Evolutionary conservation across 2,888 invertebrate species (phyloP), one percentile per base, ranked within the genome.

Genomic region (Merodon equestris): DNA sequence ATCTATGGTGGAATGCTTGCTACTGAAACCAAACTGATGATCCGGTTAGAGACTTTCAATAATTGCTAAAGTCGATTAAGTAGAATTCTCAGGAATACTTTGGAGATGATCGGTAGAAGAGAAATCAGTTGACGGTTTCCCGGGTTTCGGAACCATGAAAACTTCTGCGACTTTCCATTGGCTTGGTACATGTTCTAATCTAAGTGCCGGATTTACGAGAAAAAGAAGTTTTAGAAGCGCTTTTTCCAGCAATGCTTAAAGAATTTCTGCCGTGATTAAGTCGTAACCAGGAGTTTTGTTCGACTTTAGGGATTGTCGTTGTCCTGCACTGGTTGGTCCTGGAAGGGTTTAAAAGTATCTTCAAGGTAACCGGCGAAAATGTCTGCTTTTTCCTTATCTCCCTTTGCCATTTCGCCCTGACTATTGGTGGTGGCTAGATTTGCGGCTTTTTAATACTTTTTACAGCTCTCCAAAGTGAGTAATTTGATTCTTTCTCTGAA

Each of bases 101-200:
- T 47, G 12, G 50, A 50, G n/a, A 34, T 50, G 14, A 50, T 14
- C 14, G 50, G 50, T 9, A 50, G 47, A 1, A 47, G 50, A 4
- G 40, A 53, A 40, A 53, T 53, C 54, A 40, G 15, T 40, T 17
- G 40, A 17, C 12, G 40, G 38, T 54, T 54, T 54, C 18, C 40
- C 38, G n/a, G 54, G 54, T 54, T 54, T 54, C 14, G 14, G 14
- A 40, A 54, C 54, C 54, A 54, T 54, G 3, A 38, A 38, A 18
- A 54, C 54, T 18, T 54, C 54, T n/a, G 54, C 54, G 1, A 54
- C 54, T 54, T 54, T 56, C 56, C 56, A 56, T 44, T 56, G 42
- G 50, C 27, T 10, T 15, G n/a, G n/a, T 17, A 27, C 51, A 14
- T 51, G 51, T 15, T 51, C 15, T 51, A 54, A 13, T 54, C 38